A percentile compares a stretch with the other conserved stretches of the same genome.
These are phyloP conservation scores for Tethya wilhelma DNA, from an alignment of 37 sponge, comb jelly and placozoan genomes.

Conservation along the genomic window DNA sequence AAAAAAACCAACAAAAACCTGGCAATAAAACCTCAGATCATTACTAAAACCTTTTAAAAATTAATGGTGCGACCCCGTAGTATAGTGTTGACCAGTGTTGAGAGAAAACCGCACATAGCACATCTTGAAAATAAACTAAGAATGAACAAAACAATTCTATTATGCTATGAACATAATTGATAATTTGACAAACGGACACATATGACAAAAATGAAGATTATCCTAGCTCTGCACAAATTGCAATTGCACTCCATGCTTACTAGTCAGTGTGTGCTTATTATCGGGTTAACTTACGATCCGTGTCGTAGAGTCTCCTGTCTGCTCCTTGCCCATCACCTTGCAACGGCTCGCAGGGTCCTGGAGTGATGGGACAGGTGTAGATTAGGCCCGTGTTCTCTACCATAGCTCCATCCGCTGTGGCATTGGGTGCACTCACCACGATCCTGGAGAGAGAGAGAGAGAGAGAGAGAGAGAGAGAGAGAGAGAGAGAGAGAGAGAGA, in stretches of 20 bases:
- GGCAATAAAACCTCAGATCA: too few species aligned
- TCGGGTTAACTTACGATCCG: background rate
- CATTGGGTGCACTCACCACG: conserved; percentile 63
- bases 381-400: conserved; percentile 43
- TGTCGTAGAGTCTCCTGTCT: conserved; percentile 38
- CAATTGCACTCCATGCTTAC: background rate
- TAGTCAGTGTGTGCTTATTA: background rate
- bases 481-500: background rate
- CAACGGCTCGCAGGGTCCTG: conserved; percentile 15
- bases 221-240: too few species aligned
- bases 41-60: too few species aligned
- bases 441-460: conserved; percentile 26
- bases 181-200: too few species aligned
- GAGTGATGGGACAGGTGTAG: conserved; percentile 38
- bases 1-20: too few species aligned
- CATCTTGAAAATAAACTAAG: too few species aligned
- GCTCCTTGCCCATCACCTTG: conserved; percentile 2
- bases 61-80: too few species aligned
- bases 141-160: too few species aligned
- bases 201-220: too few species aligned
- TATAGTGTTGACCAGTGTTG: too few species aligned
- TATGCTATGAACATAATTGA: too few species aligned
- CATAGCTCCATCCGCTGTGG: background rate
- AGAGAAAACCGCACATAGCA: too few species aligned
- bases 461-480: background rate